Evolutionary conservation across 1,140 invertebrate species (phyloP).

Genomic region (Lasaia peninsularis): DNA sequence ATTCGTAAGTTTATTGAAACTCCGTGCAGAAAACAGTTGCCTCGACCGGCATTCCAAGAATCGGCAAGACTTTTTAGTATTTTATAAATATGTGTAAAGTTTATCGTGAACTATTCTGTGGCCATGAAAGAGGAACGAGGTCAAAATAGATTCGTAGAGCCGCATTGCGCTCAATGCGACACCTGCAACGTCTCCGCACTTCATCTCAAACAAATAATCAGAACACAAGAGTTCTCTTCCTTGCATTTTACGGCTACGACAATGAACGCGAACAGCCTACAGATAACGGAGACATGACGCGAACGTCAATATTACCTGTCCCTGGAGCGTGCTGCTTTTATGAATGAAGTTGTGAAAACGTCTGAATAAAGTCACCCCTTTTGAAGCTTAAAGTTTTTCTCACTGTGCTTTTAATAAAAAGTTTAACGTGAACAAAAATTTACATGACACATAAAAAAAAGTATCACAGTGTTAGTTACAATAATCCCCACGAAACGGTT

Average conservation of each 20-base stretch:
- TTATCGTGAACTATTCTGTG: conserved; percentile 21
- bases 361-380: no score
- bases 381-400: no score
- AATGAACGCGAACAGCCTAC: not conserved
- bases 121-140: conserved; percentile 51
- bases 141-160: conserved; percentile 53
- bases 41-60: not conserved
- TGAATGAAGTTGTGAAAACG: no score
- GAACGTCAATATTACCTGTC: not conserved
- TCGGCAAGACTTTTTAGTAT: not conserved
- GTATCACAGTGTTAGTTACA: no score
- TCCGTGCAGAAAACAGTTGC: not conserved
- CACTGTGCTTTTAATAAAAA: no score
- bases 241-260: conserved; percentile 1
- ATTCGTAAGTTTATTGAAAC: not conserved
- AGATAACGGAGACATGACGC: not conserved
- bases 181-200: conserved; percentile 39
- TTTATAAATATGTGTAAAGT: conserved; percentile 6
- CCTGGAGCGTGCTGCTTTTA: no score
- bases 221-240: conserved; percentile 6
- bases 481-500: no score
- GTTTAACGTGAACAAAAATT: no score
- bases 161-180: conserved; percentile 67
- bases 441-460: no score
- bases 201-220: conserved; percentile 6